Conservation (phyloP, 2,113 vertebrate genomes). For the Coracopsis vasa region DNA sequence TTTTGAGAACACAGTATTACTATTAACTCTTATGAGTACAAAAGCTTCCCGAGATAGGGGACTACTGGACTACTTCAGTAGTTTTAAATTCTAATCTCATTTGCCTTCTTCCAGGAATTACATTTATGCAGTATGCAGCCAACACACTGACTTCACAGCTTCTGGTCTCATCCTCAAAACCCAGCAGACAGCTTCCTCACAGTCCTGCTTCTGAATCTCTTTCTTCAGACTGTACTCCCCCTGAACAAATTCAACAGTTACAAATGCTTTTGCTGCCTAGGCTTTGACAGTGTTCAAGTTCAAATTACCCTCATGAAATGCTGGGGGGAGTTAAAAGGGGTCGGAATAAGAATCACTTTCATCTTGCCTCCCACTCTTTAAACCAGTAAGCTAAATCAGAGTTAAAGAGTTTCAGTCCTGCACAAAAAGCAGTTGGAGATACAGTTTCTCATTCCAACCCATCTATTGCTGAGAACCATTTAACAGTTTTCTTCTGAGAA, state of each 20-base stretch:
- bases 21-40: background rate
- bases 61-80: background rate
- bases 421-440: background rate
- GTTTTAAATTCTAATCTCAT: background rate
- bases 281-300: background rate
- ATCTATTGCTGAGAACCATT: background rate
- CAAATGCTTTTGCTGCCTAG: background rate
- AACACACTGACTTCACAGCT: background rate
- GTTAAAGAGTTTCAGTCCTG: background rate
- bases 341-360: background rate
- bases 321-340: accelerated
- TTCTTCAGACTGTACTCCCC: background rate
- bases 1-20: background rate
- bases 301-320: background rate
- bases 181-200: background rate
- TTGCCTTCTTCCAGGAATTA: background rate
- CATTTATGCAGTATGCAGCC: background rate
- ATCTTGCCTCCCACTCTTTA: background rate
- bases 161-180: background rate
- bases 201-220: background rate
- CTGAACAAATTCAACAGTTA: background rate
- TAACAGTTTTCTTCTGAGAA: slow-evolving; percentile 13
- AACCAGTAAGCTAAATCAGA: background rate
- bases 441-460: background rate
- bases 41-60: background rate